These are phyloP conservation scores for Rhea americana DNA, from an alignment of 2,113 vertebrate genomes.

Conservation along the genomic window DNA sequence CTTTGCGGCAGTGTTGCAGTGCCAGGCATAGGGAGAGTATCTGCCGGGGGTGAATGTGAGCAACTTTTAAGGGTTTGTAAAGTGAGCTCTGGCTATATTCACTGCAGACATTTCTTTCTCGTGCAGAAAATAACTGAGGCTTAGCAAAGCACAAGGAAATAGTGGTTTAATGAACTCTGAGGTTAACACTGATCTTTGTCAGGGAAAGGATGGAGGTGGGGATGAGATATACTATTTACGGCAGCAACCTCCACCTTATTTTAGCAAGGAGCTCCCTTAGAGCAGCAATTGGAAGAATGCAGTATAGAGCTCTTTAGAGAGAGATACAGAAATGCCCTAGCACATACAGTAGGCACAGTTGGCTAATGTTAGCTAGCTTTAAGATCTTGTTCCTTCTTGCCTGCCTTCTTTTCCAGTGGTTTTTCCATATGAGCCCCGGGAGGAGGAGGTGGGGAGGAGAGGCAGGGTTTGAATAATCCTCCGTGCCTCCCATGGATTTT, in stretches of 20 bases:
- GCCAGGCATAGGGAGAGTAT: rapidly evolving
- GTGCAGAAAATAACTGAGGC: neutral
- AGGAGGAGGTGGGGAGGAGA: neutral
- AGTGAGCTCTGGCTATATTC: neutral
- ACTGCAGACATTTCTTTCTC: neutral
- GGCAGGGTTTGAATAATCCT: constrained; percentile 19
- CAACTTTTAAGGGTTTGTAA: neutral
- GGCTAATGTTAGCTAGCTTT: neutral
- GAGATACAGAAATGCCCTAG: neutral
- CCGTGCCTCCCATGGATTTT: constrained; percentile 15
- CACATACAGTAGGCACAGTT: neutral
- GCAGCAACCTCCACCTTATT: neutral
- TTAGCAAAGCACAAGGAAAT: neutral
- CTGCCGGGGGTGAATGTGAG: rapidly evolving
- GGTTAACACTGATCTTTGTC: neutral
- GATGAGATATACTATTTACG: neutral
- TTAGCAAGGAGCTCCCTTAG: neutral
- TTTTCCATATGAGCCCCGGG: neutral
- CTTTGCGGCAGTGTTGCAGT: neutral
- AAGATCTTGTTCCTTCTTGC: neutral
- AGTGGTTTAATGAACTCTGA: neutral
- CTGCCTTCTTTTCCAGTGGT: neutral
- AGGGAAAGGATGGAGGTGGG: neutral
- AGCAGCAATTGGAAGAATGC: neutral
- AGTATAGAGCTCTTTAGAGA: neutral